Conservation (phyloP, 2,797 vertebrate species). For the Danionella dracula region DNA sequence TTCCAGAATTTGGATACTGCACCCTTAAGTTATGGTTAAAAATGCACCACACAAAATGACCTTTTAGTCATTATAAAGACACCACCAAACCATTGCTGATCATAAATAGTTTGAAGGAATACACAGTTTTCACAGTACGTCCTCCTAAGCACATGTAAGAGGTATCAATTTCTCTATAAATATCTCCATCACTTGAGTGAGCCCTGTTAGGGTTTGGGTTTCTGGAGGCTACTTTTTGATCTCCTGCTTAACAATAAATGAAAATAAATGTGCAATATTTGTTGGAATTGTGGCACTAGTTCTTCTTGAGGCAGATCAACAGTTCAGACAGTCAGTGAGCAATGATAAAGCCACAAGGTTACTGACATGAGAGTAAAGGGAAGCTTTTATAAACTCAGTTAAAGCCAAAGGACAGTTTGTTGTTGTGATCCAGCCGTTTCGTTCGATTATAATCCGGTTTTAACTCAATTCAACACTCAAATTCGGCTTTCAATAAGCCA, state of each 20-base stretch:
- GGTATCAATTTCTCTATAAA: constrained; percentile 53
- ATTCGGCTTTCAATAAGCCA: too few relatives aligned
- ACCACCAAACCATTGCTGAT: background rate
- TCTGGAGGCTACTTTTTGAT: background rate
- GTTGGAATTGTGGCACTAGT: background rate
- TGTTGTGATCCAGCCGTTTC: too few relatives aligned
- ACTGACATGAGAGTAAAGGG: background rate
- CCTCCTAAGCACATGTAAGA: constrained; percentile 40
- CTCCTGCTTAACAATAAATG: background rate
- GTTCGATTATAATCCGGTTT: too few relatives aligned
- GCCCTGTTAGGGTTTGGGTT: constrained; percentile 36
- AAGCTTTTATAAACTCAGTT: background rate
- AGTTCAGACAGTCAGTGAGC: background rate
- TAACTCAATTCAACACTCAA: too few relatives aligned
- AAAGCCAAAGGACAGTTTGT: background rate
- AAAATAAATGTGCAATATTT: background rate
- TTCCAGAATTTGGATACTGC: too few relatives aligned
- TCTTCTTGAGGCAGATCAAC: background rate
- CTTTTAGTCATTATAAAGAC: too few relatives aligned
- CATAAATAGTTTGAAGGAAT: background rate
- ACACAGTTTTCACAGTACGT: constrained; percentile 1
- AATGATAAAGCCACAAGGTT: background rate
- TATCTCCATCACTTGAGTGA: constrained; percentile 47
- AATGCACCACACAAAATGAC: too few relatives aligned
- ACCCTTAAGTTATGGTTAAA: too few relatives aligned